These are phyloP conservation scores for Lophura swinhoii DNA, from an alignment of 2,797 vertebrate species.

Conservation along the genomic window DNA sequence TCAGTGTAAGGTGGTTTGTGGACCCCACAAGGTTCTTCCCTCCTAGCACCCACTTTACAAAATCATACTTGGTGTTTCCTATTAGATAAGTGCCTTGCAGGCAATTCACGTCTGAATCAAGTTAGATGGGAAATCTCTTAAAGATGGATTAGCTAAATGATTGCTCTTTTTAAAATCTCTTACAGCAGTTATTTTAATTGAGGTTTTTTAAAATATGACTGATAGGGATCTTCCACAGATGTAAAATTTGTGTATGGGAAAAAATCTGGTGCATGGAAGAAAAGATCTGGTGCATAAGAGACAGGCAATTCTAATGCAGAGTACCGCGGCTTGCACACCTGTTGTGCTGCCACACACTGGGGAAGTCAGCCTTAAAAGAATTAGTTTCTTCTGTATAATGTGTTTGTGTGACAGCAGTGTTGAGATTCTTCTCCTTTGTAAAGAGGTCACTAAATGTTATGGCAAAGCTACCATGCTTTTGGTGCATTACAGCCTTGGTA, in stretches of 20 bases:
- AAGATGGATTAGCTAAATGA: constrained; percentile 55
- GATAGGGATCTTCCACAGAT: constrained; percentile 32
- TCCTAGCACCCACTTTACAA: neutral
- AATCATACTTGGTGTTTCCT: neutral
- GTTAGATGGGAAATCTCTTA: constrained; percentile 50
- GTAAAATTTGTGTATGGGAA: neutral
- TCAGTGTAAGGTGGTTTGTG: neutral
- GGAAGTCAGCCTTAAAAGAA: neutral
- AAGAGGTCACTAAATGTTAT: neutral
- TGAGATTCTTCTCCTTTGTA: neutral
- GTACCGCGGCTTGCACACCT: neutral
- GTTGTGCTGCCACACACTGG: neutral
- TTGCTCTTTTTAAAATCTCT: constrained; percentile 42
- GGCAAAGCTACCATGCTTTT: neutral
- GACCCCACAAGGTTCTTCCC: neutral
- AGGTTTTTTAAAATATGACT: constrained; percentile 51
- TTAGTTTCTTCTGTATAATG: neutral
- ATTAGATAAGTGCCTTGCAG: constrained; percentile 43
- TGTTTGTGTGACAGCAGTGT: neutral
- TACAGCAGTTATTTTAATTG: constrained; percentile 59
- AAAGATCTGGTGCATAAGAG: neutral
- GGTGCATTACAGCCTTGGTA: neutral
- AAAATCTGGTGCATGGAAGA: neutral
- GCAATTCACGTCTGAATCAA: constrained; percentile 40
- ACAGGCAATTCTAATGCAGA: neutral